Evolutionary conservation across 2,888 invertebrate species (phyloP).

Genomic region (Drosophila ezoana): DNA sequence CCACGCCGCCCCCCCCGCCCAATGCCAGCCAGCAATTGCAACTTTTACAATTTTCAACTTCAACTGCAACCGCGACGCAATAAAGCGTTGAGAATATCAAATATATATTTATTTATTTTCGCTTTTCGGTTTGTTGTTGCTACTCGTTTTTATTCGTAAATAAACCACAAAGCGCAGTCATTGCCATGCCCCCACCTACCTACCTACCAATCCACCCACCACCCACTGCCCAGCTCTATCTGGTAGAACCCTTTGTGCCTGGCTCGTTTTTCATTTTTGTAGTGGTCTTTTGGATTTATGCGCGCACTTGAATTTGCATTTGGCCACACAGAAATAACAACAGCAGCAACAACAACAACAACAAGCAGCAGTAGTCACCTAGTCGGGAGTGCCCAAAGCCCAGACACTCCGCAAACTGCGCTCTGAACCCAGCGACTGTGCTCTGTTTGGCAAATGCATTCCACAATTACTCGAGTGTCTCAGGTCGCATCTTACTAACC

Average conservation of each 20-base stretch:
- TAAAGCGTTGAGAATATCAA: constrained; percentile 61
- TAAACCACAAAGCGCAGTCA: constrained; percentile 74
- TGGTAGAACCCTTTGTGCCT: constrained; percentile 5
- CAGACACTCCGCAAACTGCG: too few species aligned
- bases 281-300: constrained; percentile 75
- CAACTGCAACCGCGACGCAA: constrained; percentile 55
- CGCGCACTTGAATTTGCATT: constrained; percentile 78
- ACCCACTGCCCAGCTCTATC: neutral
- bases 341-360: neutral
- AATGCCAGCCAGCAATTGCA: constrained; percentile 27
- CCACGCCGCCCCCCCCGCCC: neutral
- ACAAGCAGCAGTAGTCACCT: too few species aligned
- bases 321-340: constrained; percentile 44
- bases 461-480: too few species aligned
- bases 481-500: too few species aligned
- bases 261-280: constrained; percentile 48
- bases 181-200: constrained; percentile 14
- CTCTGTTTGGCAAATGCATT: too few species aligned
- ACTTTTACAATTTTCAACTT: constrained; percentile 73
- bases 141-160: constrained; percentile 41
- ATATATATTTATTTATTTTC: constrained; percentile 26
- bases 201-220: neutral
- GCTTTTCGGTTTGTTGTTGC: constrained; percentile 19
- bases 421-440: too few species aligned
- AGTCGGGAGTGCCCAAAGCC: too few species aligned